Evolutionary conservation across 2,797 vertebrate genomes (phyloP), one percentile per base, ranked within the genome.

Genomic region (Remorina albescens): DNA sequence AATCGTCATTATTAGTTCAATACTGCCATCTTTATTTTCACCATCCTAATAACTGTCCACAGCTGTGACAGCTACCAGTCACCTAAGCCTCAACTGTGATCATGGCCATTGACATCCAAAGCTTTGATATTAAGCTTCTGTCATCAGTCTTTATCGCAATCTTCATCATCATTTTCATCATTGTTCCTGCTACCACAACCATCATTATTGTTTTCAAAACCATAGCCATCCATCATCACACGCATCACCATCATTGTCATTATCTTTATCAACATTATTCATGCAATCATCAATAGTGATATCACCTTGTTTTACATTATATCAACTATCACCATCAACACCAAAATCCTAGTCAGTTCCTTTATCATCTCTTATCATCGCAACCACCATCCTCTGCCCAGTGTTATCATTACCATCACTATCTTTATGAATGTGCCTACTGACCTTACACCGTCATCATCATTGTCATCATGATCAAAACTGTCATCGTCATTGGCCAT

Each of bases 81-180:
- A 41, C 15, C 15, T 47, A 47, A 64, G 62, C 39, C 34, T 42
- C 8, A 62, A 16, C 51, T 8, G 3, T 46, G 34, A 53, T 41
- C 15, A 13, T 18, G 4, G 30, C 32, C 1, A 5, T 15, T 39
- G 28, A 46, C 11, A 18, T 28, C 18, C 12, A 37, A 46, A 39
- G 30, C 6, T 7, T 32, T 12, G 7, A 15, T 26, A 36, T 36
- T 10, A 59, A n/a, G 13, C 21, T 8, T 46, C 51, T 54, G 2
- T 19, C 26, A 26, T 46, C 44, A 73, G 58, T 42, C 42, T 7
- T 81, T 41, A 32, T 51, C 34, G 7, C 57, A 57, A 64, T 67
- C 23, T 15, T 67, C 16, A 25, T 56, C 42, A 2, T 21, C 36
- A 34, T 67, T 30, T n/a, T 15, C 18, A 23, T 49, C 53, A 34